A percentile compares a stretch with the other conserved stretches of the same genome.
These are phyloP conservation scores for Ictalurus punctatus DNA, from an alignment of 2,113 vertebrate species.

Conservation along the genomic window DNA sequence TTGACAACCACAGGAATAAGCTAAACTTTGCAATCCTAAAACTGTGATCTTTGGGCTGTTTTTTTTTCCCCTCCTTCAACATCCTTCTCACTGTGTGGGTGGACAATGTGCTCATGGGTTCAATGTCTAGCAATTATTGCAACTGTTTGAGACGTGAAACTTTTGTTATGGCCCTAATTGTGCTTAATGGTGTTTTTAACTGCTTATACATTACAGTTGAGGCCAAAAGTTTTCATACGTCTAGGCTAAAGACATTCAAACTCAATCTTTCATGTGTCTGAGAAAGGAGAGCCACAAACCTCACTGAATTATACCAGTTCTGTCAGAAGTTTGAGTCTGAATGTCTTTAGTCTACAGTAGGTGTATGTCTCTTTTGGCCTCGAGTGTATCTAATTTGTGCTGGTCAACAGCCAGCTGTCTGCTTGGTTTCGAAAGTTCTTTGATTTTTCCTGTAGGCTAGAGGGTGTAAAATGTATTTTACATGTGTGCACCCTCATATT, in stretches of 20 bases:
- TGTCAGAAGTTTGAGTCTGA: background rate
- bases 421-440: background rate
- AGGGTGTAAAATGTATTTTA: background rate
- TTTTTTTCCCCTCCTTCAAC: background rate
- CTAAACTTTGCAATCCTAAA: background rate
- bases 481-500: background rate
- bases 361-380: background rate
- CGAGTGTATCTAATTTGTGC: background rate
- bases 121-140: background rate
- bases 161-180: background rate
- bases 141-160: background rate
- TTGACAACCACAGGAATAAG: background rate
- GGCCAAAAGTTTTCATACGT: background rate
- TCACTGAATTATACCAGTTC: background rate
- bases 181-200: background rate
- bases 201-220: background rate
- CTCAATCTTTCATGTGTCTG: background rate
- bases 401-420: no score
- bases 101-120: background rate
- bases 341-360: background rate
- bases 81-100: background rate
- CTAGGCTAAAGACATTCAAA: background rate
- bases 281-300: background rate
- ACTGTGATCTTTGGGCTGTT: background rate
- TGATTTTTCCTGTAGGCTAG: background rate